phyloP scores from a whole-genome alignment of 2,888 invertebrate species.

The Nysson spinosus region DNA sequence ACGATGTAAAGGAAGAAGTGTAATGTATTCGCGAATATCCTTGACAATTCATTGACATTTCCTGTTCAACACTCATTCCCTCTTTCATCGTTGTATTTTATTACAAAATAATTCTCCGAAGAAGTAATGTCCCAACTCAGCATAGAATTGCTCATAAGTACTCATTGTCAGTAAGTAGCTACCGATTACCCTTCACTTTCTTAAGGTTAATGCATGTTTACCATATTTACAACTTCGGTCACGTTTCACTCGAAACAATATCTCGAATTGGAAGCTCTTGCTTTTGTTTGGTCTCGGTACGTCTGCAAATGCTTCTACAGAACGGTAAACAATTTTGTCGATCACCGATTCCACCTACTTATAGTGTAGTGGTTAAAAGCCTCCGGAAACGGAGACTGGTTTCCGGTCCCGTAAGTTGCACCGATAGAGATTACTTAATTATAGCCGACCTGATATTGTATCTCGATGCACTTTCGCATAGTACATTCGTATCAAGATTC shows the following conservation, averaged over 20 bases:
- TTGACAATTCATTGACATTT: too few relatives aligned
- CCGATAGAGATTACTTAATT: constrained; percentile 28
- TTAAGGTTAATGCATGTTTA: constrained; percentile 32
- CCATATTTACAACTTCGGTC: constrained; percentile 5
- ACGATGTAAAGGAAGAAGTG: too few relatives aligned
- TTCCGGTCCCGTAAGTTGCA: constrained; percentile 19
- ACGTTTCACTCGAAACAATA: neutral
- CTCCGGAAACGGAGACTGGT: neutral
- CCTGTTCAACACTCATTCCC: too few relatives aligned
- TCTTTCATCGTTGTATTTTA: too few relatives aligned
- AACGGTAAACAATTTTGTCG: constrained; percentile 2
- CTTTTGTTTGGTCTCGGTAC: constrained; percentile 2
- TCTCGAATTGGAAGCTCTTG: constrained; percentile 10
- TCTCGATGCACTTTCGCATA: constrained; percentile 19
- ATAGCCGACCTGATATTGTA: constrained; percentile 20
- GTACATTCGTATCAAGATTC: neutral
- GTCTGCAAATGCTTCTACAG: neutral
- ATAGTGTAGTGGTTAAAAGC: constrained; percentile 11
- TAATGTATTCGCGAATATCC: too few relatives aligned
- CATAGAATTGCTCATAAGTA: neutral
- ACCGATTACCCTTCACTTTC: constrained; percentile 24
- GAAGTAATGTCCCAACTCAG: constrained; percentile 16
- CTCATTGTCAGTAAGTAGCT: neutral
- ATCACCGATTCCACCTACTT: constrained; percentile 12
- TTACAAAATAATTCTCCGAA: too few relatives aligned